These are phyloP conservation scores for Dioctria linearis DNA, from an alignment of 2,888 invertebrate genomes.

Conservation along the genomic window DNA sequence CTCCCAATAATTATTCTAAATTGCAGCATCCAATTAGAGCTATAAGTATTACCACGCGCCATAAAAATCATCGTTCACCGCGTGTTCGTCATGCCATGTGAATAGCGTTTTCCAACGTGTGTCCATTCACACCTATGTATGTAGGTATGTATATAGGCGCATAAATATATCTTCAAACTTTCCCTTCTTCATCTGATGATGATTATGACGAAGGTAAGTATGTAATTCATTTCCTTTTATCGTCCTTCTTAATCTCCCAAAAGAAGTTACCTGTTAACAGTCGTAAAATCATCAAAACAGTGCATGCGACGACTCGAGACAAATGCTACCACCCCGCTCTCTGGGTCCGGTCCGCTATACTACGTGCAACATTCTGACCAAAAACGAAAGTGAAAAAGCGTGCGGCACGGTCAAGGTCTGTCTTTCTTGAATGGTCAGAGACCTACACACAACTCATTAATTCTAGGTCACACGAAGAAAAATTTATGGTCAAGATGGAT, in stretches of 20 bases:
- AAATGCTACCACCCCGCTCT: neutral
- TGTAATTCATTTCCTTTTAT: neutral
- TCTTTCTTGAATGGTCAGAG: neutral
- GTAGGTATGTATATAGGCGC: neutral
- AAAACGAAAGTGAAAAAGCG: neutral
- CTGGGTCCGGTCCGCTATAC: neutral
- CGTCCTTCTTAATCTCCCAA: neutral
- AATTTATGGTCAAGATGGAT: conserved; percentile 9
- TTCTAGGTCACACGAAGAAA: neutral
- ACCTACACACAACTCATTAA: neutral
- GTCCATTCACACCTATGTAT: neutral
- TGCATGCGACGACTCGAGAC: neutral
- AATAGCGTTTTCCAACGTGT: no score
- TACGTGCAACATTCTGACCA: neutral
- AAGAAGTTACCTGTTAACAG: no score
- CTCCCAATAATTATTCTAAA: no score
- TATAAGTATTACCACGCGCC: no score
- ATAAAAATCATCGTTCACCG: no score
- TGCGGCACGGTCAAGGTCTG: neutral
- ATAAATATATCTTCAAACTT: neutral
- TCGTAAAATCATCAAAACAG: neutral
- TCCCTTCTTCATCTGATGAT: neutral
- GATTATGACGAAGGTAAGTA: neutral
- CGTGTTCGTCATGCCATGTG: no score
- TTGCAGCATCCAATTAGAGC: no score